Conservation (phyloP, 2,888 invertebrate species). For the Nymphalis urticae region DNA sequence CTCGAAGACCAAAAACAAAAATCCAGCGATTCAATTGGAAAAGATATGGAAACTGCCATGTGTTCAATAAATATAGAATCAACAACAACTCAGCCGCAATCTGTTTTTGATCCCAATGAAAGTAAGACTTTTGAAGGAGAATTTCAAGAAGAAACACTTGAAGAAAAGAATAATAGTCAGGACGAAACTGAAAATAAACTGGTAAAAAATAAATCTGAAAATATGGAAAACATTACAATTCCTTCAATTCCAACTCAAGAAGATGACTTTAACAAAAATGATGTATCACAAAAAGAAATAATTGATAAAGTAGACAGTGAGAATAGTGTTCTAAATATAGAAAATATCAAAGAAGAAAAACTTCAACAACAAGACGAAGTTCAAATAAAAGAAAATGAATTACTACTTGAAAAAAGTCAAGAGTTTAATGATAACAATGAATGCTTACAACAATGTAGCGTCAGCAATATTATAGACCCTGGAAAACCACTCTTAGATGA, state of each 20-base stretch:
- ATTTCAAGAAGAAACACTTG: neutral
- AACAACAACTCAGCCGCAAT: neutral
- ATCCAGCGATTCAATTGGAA: no score
- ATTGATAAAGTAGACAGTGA: slow-evolving; percentile 30
- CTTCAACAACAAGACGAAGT: neutral
- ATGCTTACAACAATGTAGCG: neutral
- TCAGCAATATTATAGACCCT: neutral
- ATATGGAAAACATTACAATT: neutral
- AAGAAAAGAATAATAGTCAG: neutral
- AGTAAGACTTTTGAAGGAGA: neutral
- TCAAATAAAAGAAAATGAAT: neutral
- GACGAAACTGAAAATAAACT: neutral
- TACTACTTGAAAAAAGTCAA: neutral
- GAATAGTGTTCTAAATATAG: slow-evolving; percentile 3
- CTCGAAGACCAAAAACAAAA: no score
- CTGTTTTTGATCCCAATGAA: neutral
- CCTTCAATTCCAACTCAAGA: neutral
- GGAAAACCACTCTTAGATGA: neutral
- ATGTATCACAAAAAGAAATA: slow-evolving; percentile 14
- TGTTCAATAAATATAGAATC: neutral
- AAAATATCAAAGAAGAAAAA: neutral
- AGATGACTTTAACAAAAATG: neutral
- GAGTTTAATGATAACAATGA: neutral
- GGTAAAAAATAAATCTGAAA: neutral
- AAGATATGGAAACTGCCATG: no score